Evolutionary conservation across 2,888 invertebrate genomes (phyloP).

Genomic region (Lithophane ornitopus): DNA sequence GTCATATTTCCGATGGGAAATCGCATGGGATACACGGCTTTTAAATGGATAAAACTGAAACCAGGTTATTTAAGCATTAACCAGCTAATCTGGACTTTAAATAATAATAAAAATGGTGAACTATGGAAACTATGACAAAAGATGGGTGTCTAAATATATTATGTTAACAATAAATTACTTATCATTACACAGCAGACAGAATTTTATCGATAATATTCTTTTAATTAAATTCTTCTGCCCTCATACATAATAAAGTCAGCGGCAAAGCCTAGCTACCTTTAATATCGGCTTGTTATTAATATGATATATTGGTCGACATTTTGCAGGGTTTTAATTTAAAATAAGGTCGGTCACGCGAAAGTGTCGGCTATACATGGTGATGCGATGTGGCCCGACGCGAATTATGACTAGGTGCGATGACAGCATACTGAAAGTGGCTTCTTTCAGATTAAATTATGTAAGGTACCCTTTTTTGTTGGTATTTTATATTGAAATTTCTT

Average conservation of each 20-base stretch:
- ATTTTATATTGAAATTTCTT: not conserved
- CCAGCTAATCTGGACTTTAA: not conserved
- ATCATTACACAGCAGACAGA: not conserved
- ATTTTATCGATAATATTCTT: not conserved
- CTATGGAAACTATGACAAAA: not conserved
- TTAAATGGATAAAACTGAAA: too few relatives aligned
- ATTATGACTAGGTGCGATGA: conserved; percentile 53
- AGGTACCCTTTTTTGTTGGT: conserved; percentile 22
- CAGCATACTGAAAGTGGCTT: conserved; percentile 62
- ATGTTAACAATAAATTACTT: conserved; percentile 3
- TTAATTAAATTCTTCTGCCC: conserved; percentile 26
- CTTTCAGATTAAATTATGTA: conserved; percentile 47
- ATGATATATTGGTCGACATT: conserved; percentile 74
- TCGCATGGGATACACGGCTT: too few relatives aligned
- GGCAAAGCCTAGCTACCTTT: conserved; percentile 52
- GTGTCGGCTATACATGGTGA: conserved; percentile 49
- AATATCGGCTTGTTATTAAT: conserved; percentile 65
- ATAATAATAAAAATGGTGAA: not conserved
- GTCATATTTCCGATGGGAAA: too few relatives aligned
- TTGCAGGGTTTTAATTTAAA: conserved; percentile 70
- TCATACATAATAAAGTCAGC: conserved; percentile 30
- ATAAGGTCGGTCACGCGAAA: conserved; percentile 70
- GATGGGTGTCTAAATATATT: not conserved
- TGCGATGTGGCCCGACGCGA: conserved; percentile 36
- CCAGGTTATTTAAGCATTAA: not conserved